Conservation (phyloP, 2,113 vertebrate species). For the Entosphenus tridentatus region DNA sequence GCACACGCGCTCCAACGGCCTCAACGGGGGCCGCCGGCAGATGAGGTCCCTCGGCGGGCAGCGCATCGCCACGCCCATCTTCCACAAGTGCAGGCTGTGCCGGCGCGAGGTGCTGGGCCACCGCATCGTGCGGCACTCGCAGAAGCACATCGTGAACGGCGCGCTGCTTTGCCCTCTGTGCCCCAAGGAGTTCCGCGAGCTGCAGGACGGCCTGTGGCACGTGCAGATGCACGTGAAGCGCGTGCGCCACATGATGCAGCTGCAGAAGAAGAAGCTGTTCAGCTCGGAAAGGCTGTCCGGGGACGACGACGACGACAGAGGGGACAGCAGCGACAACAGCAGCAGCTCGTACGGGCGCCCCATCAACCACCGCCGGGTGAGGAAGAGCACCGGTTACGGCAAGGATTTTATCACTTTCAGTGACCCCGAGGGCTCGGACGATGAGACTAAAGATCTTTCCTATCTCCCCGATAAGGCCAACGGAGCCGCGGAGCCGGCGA, state of each 20-base stretch:
- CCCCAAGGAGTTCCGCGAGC: conserved; percentile 47
- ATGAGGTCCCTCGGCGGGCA: conserved; percentile 28
- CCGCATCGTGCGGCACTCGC: conserved; percentile 65
- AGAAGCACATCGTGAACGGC: conserved; percentile 52
- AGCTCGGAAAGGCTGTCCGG: background rate
- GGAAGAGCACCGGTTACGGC: conserved; percentile 1
- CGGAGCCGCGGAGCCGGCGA: conserved; percentile 28
- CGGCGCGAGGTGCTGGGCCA: conserved; percentile 50
- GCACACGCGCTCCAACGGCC: background rate
- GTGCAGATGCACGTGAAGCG: conserved; percentile 57
- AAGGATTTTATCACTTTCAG: conserved; percentile 2
- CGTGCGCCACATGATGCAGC: conserved; percentile 17
- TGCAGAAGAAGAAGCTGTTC: background rate
- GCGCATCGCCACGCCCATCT: conserved; percentile 22
- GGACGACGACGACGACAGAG: too few relatives aligned
- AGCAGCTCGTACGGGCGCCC: background rate
- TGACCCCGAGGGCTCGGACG: background rate
- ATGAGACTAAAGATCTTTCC: conserved; percentile 17
- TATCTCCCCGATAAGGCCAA: conserved; percentile 22
- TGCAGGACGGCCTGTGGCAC: conserved; percentile 55
- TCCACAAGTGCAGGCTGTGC: conserved; percentile 63
- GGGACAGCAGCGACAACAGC: background rate
- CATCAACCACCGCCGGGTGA: background rate
- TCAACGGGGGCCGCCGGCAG: conserved; percentile 28
- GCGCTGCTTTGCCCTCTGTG: conserved; percentile 65